These are phyloP conservation scores for Ophion costatus DNA, from an alignment of 2,888 invertebrate species.

Conservation along the genomic window DNA sequence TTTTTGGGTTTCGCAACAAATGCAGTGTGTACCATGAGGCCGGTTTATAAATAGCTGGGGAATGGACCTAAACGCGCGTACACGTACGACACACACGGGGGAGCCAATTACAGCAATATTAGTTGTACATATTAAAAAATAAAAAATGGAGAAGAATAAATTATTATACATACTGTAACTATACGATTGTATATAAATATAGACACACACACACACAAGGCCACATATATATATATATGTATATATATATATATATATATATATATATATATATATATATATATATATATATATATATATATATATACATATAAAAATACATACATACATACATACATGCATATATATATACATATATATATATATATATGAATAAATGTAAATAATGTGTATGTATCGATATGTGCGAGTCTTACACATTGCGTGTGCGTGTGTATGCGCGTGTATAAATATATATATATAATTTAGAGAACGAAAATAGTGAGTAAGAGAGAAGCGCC, in stretches of 20 bases:
- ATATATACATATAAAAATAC: too few relatives aligned
- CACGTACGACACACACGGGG: slow-evolving; percentile 75
- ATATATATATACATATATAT: background rate
- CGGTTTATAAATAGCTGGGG: slow-evolving; percentile 54
- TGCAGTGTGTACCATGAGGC: slow-evolving; percentile 7
- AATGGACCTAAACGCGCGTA: slow-evolving; percentile 69
- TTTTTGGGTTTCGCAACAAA: slow-evolving; percentile 4
- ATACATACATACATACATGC: background rate
- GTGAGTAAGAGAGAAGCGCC: slow-evolving; percentile 15
- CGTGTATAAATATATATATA: slow-evolving; percentile 38
- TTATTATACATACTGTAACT: slow-evolving; percentile 73
- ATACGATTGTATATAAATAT: slow-evolving; percentile 67
- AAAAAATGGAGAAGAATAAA: slow-evolving; percentile 32
- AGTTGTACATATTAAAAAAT: slow-evolving; percentile 78
- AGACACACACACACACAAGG: slow-evolving; percentile 35
- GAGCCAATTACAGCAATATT: slow-evolving; percentile 82
- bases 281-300: slow-evolving; percentile 41
- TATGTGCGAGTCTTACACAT: slow-evolving; percentile 61
- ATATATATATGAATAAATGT: background rate
- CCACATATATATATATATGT: background rate
- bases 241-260: background rate
- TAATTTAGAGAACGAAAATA: slow-evolving; percentile 18
- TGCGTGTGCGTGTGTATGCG: slow-evolving; percentile 59
- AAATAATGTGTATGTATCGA: slow-evolving; percentile 20
- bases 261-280: background rate